Evolutionary conservation across 2,888 invertebrate genomes (phyloP).

Genomic region (Rhodophaea formosa): DNA sequence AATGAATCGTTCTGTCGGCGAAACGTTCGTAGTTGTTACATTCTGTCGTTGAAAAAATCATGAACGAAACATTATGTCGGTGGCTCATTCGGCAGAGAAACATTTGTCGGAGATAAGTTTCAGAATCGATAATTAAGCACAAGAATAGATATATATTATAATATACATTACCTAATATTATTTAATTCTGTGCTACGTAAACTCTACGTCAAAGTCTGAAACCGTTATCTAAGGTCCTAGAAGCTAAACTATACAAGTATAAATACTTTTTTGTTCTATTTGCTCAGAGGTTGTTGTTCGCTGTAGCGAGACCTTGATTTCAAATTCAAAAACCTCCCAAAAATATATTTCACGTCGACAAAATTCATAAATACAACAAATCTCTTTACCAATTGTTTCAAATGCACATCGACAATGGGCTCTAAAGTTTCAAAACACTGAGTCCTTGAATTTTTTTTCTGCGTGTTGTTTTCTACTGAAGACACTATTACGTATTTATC

Average conservation of each 20-base stretch:
- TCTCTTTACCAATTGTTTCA: slow-evolving; percentile 8
- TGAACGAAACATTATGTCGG: too few relatives aligned
- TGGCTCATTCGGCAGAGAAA: too few relatives aligned
- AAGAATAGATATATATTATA: too few relatives aligned
- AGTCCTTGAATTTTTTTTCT: slow-evolving; percentile 15
- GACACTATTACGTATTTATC: slow-evolving; percentile 24
- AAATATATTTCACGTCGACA: slow-evolving; percentile 5
- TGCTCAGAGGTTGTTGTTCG: neutral
- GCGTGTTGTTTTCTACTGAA: slow-evolving; percentile 23
- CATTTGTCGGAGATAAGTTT: too few relatives aligned
- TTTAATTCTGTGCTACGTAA: too few relatives aligned
- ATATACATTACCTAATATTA: too few relatives aligned
- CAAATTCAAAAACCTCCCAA: slow-evolving; percentile 1
- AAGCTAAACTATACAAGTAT: neutral
- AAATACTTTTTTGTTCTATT: neutral
- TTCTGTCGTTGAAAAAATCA: too few relatives aligned
- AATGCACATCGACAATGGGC: slow-evolving; percentile 4
- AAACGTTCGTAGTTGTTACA: too few relatives aligned
- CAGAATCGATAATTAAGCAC: too few relatives aligned
- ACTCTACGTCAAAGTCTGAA: too few relatives aligned
- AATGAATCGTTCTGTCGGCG: too few relatives aligned
- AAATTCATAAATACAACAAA: neutral
- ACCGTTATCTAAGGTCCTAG: neutral
- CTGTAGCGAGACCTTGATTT: slow-evolving; percentile 2
- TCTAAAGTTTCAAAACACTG: slow-evolving; percentile 8